A percentile compares a stretch with the other conserved stretches of the same genome.
These are phyloP conservation scores for Salminus brasiliensis DNA, from an alignment of 2,113 vertebrate species.

Conservation along the genomic window DNA sequence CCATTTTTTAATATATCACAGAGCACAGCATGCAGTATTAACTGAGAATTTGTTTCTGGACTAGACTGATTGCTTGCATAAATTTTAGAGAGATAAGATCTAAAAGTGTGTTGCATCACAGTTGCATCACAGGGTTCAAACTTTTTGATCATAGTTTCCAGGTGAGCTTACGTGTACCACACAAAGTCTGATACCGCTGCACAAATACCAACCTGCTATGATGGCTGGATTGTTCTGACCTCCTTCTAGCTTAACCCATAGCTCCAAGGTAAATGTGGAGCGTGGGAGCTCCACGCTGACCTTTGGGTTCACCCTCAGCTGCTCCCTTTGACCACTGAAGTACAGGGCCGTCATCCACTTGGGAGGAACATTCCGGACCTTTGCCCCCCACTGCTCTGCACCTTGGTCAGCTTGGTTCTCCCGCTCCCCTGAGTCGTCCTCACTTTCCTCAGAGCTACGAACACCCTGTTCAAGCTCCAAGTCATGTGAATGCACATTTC, in stretches of 20 bases:
- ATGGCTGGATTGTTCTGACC: constrained; percentile 90
- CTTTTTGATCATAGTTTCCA: too few species aligned
- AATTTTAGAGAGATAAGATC: not conserved
- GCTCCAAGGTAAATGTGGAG: constrained; percentile 85
- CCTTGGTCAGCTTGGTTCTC: constrained; percentile 49
- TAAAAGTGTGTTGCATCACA: too few species aligned
- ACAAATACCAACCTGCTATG: constrained; percentile 85
- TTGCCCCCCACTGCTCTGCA: constrained; percentile 58
- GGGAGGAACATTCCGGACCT: constrained; percentile 57
- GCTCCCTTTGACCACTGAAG: constrained; percentile 84
- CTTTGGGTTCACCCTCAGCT: constrained; percentile 78
- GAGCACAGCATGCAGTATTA: not conserved
- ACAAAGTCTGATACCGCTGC: not conserved
- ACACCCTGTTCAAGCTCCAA: not conserved
- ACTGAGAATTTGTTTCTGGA: not conserved
- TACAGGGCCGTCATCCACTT: constrained; percentile 80
- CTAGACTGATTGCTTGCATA: not conserved
- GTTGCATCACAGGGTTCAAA: too few species aligned
- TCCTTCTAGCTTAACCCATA: constrained; percentile 91
- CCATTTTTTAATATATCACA: not conserved
- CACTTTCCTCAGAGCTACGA: constrained; percentile 15
- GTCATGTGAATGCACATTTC: constrained; percentile 50
- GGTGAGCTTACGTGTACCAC: not conserved
- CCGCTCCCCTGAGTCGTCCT: constrained; percentile 67
- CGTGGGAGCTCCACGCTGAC: constrained; percentile 78